Conservation (phyloP, 2,888 invertebrate genomes). For the Trypoxylon attenuatum region DNA sequence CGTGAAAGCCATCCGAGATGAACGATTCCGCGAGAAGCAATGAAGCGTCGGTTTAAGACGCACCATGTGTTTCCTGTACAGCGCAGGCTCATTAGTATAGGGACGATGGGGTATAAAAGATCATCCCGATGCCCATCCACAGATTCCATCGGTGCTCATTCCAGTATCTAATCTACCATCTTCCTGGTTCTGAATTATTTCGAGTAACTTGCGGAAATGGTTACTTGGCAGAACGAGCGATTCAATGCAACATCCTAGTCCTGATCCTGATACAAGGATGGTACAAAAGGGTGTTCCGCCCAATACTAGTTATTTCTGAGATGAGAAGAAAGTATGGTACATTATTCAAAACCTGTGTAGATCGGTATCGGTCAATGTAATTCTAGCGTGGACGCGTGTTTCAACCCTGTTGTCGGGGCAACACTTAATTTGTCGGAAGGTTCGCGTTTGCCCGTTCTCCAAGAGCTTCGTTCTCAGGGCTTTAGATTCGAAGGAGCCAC, state of each 20-base stretch:
- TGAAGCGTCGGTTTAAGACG: constrained; percentile 31
- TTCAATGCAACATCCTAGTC: constrained; percentile 4
- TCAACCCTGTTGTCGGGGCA: constrained; percentile 51
- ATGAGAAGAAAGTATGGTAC: constrained; percentile 41
- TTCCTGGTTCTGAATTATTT: constrained; percentile 34
- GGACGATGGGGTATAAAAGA: constrained; percentile 35
- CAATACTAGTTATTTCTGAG: constrained; percentile 21
- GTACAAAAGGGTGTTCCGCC: constrained; percentile 6
- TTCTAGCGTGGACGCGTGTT: constrained; percentile 61
- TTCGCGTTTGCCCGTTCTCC: constrained; percentile 29
- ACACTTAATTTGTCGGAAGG: constrained; percentile 61
- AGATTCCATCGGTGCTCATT: constrained; percentile 29
- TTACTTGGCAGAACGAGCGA: constrained; percentile 17
- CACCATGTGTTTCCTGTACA: constrained; percentile 36
- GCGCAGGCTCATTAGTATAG: constrained; percentile 42
- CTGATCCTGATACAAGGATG: not conserved
- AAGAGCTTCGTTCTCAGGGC: constrained; percentile 25
- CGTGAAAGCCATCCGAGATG: constrained; percentile 39
- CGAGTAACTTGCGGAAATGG: constrained; percentile 18
- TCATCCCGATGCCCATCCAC: constrained; percentile 20
- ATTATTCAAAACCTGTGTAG: constrained; percentile 63
- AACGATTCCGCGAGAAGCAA: constrained; percentile 41
- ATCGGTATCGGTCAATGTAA: constrained; percentile 61
- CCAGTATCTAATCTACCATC: constrained; percentile 32
- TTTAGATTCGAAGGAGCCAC: constrained; percentile 22